Base-by-base conservation (phyloP, 2,797 vertebrate genomes). In the Eutrigla gurnardus region DNA sequence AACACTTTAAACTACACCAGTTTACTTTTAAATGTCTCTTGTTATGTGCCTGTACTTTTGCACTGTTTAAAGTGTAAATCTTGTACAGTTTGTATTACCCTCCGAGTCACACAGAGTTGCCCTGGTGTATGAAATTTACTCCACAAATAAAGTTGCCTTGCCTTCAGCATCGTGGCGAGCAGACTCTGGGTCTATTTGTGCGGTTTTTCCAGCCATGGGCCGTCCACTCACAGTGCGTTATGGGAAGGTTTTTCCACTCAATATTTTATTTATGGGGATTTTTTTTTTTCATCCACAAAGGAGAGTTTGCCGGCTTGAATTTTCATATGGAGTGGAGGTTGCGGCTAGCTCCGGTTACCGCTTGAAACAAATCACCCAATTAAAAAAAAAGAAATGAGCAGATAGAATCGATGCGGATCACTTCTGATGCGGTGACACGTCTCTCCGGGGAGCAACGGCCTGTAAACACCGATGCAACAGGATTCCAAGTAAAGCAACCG, bases 291-390 rank as follows among this genome's bases (percentile, higher is more conserved):
- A 25, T 25, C 25, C 74, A 83, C 77, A 84, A 84, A 77, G 82
- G 87, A 78, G 87, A 25, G 25, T 25, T 86, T 88, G 74, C 72
- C 72, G 80, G 62, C 85, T 86, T 82, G 82, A 88, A 90, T 92
- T 88, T 88, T 92, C 86, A 90, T 90, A 91, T 91, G 90, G 88
- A 84, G 77, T 49, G 72, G 25, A 87, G 79, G 85, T 83, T 91
- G 87, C 46, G 82, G 84, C 81, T 75, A 77, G 85, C 78, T 93
- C 80, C 77, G 53, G 77, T 93, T 93, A 89, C 93, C 80, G 83
- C 88, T 83, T 91, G 86, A 92, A 93, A 93, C 88, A 93, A 94
- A 94, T 92, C 83, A 87, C 82, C 83, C 91, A 90, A 94, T 94
- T 94, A 92, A 92, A 93, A 93, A 90, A 92, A 93, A 93, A 90